Evolutionary conservation across 2,888 invertebrate species (phyloP).

Genomic region (Barypeithes pellucidus): DNA sequence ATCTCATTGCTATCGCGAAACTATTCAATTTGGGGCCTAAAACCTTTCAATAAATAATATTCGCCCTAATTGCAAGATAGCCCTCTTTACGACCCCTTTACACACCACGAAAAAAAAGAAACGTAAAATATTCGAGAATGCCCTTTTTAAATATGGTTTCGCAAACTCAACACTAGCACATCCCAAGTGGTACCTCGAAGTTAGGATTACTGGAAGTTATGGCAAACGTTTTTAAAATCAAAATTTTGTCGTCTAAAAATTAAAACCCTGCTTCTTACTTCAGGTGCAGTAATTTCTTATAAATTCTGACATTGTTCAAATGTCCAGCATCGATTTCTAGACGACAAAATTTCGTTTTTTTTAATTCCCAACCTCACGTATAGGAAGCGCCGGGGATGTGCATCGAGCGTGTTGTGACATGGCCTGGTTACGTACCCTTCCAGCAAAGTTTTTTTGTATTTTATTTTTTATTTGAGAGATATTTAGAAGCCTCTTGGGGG

Average conservation of each 20-base stretch:
- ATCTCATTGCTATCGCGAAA: too few species aligned
- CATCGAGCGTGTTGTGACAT: conserved; percentile 61
- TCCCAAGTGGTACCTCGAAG: conserved; percentile 46
- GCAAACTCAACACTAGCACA: conserved; percentile 66
- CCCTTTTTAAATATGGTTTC: conserved; percentile 56
- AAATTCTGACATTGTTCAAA: neutral
- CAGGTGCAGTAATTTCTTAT: neutral
- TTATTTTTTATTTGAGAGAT: conserved; percentile 60
- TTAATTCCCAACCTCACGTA: conserved; percentile 21
- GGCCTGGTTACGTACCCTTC: conserved; percentile 67
- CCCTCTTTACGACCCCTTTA: neutral
- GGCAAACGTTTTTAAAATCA: neutral
- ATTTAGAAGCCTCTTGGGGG: conserved; percentile 64
- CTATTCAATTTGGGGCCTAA: too few species aligned
- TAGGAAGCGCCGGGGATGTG: conserved; percentile 57
- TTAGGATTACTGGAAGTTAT: conserved; percentile 15
- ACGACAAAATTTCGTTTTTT: conserved; percentile 11
- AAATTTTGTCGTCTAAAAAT: neutral
- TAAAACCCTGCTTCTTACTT: neutral
- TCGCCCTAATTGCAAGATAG: neutral
- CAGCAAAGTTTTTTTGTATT: conserved; percentile 64
- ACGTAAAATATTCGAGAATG: conserved; percentile 35
- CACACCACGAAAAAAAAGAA: neutral
- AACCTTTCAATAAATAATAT: too few species aligned
- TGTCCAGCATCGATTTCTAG: neutral